A percentile compares a stretch with the other conserved stretches of the same genome.
phyloP scores from a whole-genome alignment of 2,113 vertebrate genomes.

The Glaucomys volans region DNA sequence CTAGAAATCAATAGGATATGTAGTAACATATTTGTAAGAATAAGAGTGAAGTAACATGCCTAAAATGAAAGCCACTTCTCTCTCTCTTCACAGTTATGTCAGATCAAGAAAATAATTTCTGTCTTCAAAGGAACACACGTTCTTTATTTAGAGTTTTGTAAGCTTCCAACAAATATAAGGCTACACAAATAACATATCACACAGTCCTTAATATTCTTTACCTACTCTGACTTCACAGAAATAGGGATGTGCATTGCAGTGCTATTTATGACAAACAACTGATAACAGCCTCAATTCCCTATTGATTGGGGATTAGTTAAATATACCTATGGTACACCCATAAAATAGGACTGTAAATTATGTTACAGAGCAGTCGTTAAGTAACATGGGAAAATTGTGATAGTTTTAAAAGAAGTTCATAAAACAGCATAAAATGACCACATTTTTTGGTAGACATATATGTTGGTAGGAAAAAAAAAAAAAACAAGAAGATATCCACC shows the following conservation, averaged over 20 bases:
- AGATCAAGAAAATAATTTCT: slow-evolving; percentile 16
- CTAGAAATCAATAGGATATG: background rate
- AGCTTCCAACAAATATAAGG: background rate
- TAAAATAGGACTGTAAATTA: background rate
- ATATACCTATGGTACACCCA: background rate
- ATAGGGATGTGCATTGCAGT: background rate
- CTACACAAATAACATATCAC: background rate
- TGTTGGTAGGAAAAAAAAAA: background rate
- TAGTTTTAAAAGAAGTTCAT: background rate
- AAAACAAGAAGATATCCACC: background rate
- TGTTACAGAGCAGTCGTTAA: background rate
- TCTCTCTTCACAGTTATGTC: background rate
- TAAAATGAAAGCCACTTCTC: background rate
- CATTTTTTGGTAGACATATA: background rate
- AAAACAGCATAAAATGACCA: background rate
- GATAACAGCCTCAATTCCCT: background rate
- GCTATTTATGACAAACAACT: background rate
- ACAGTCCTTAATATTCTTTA: background rate
- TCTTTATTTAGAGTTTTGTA: background rate
- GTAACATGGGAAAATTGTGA: background rate
- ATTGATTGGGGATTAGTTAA: background rate
- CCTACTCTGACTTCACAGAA: background rate
- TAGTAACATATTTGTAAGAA: background rate
- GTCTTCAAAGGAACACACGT: background rate
- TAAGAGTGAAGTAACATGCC: background rate